These are phyloP conservation scores for Rhyzopertha dominica DNA, from an alignment of 1,140 invertebrate genomes.

Conservation along the genomic window DNA sequence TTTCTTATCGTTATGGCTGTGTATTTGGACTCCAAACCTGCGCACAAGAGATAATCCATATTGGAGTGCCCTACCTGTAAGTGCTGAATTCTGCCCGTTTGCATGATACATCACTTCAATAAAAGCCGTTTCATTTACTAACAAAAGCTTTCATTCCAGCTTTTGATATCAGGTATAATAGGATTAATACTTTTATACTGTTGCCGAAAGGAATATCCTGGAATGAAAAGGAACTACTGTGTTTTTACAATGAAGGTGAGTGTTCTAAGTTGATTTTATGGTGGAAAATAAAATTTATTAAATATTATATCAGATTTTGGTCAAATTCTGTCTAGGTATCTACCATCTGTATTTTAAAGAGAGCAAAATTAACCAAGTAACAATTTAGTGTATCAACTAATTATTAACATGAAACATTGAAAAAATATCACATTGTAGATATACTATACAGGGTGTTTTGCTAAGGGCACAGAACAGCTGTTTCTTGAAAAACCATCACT, in stretches of 20 bases:
- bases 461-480: no score
- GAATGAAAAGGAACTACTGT: conserved; percentile 38
- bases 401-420: no score
- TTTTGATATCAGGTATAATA: conserved; percentile 44
- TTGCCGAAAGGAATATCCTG: conserved; percentile 47
- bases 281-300: no score
- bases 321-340: no score
- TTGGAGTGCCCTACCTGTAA: conserved; percentile 60
- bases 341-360: no score
- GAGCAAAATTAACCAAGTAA: conserved; percentile 5
- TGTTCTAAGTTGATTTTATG: conserved; percentile 8
- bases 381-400: conserved; percentile 12
- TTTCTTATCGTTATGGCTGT: conserved; percentile 54
- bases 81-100: conserved; percentile 22
- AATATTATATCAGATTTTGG: no score
- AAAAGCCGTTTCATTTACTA: no score
- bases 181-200: conserved; percentile 46
- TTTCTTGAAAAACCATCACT: no score
- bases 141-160: conserved; percentile 33
- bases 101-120: not conserved
- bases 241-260: conserved; percentile 45
- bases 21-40: conserved; percentile 56
- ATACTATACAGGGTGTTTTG: no score
- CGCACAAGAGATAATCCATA: conserved; percentile 56
- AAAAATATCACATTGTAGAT: no score